Evolutionary conservation across 2,888 invertebrate species (phyloP).

Genomic region (Criorhina ranunculi): DNA sequence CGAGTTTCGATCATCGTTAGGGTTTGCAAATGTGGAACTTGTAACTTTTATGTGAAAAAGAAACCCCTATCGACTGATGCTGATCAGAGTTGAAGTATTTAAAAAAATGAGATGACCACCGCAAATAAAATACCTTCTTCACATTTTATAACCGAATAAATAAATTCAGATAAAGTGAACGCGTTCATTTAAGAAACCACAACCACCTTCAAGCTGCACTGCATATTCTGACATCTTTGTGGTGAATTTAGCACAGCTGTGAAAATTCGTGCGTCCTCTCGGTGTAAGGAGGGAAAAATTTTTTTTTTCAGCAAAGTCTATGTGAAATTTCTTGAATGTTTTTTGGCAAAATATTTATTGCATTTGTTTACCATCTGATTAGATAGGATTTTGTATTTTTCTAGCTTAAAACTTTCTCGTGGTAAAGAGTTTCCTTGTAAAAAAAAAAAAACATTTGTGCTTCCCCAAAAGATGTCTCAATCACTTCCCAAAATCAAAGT

Average conservation of each 20-base stretch:
- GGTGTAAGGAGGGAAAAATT: conserved; percentile 67
- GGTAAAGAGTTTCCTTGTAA: conserved; percentile 11
- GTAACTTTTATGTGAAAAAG: too few species aligned
- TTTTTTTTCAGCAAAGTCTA: conserved; percentile 45
- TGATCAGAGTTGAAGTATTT: too few species aligned
- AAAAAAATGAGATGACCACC: too few species aligned
- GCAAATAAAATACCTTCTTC: too few species aligned
- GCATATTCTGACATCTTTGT: conserved; percentile 39
- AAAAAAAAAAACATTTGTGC: conserved; percentile 9
- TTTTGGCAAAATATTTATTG: conserved; percentile 13
- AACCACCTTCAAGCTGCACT: conserved; percentile 25
- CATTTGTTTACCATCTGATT: conserved; percentile 7
- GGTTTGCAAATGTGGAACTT: too few species aligned
- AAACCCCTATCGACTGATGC: too few species aligned
- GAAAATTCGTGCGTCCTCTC: conserved; percentile 70
- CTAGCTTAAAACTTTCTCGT: not conserved
- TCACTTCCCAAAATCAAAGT: conserved; percentile 78
- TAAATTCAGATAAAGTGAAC: not conserved
- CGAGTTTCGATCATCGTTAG: too few species aligned
- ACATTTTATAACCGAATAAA: too few species aligned
- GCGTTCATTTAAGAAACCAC: not conserved
- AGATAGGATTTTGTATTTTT: conserved; percentile 46
- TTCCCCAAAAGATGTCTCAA: conserved; percentile 61
- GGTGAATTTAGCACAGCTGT: conserved; percentile 60
- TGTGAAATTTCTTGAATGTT: conserved; percentile 42